A percentile compares a stretch with the other conserved stretches of the same genome.
These are phyloP conservation scores for Artibeus jamaicensis DNA, from an alignment of 2,797 vertebrate species.

Conservation along the genomic window DNA sequence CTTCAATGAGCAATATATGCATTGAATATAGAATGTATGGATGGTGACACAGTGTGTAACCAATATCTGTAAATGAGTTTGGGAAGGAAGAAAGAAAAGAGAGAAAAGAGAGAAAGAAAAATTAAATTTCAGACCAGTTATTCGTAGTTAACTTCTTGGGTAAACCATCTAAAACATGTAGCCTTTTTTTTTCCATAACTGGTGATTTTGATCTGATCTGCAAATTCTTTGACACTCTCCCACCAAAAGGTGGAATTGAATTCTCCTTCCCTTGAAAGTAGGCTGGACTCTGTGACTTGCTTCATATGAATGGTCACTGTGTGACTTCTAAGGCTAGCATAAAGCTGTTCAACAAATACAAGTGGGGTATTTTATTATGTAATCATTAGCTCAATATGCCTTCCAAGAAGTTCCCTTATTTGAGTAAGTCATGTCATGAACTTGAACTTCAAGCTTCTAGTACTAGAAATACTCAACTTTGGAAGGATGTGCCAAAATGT, in stretches of 20 bases:
- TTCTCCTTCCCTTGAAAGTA: background rate
- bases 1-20: background rate
- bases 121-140: background rate
- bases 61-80: background rate
- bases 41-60: background rate
- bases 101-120: background rate
- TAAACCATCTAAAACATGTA: background rate
- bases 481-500: background rate
- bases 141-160: background rate
- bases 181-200: background rate
- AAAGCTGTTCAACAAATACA: background rate
- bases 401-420: background rate
- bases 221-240: background rate
- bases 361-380: background rate
- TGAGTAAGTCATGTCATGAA: background rate
- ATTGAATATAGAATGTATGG: background rate
- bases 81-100: background rate
- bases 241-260: background rate
- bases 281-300: background rate
- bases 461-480: background rate
- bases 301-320: background rate
- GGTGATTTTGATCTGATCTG: background rate
- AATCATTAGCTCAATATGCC: background rate
- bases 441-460: background rate
- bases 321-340: background rate